phyloP scores from a whole-genome alignment of 2,888 invertebrate species.

The Ernsta delagoae region DNA sequence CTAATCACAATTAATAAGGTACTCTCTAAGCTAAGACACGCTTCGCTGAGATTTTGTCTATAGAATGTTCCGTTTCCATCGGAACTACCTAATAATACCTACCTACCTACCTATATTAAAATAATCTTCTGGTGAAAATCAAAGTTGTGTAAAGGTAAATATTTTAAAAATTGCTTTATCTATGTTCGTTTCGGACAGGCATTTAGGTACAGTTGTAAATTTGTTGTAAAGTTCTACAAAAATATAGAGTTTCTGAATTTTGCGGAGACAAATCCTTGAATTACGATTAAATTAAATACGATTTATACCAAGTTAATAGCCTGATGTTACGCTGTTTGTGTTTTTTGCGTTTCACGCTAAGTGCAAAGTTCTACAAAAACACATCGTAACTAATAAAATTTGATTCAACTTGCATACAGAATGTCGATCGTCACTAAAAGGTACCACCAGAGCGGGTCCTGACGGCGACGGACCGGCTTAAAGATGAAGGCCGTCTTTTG shows the following conservation, averaged over 20 bases:
- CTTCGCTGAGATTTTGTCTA: neutral
- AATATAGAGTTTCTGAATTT: too few species aligned
- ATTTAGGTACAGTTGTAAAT: too few species aligned
- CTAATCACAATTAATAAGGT: neutral
- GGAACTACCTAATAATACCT: neutral
- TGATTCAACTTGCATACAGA: constrained; percentile 11
- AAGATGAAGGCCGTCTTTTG: constrained; percentile 47
- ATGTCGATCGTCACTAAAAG: constrained; percentile 37
- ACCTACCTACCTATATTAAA: neutral
- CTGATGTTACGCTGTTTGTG: too few species aligned
- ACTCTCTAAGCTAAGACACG: neutral
- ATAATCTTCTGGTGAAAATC: neutral
- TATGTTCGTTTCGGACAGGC: too few species aligned
- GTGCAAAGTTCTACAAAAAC: neutral
- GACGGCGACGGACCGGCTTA: constrained; percentile 43
- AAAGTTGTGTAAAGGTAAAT: neutral
- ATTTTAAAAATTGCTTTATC: too few species aligned
- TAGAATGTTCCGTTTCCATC: neutral
- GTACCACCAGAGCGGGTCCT: constrained; percentile 52
- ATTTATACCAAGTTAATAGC: too few species aligned
- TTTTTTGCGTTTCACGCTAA: neutral
- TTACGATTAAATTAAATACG: too few species aligned
- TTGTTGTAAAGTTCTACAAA: too few species aligned
- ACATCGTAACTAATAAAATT: neutral
- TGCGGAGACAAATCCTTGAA: too few species aligned